Conservation (phyloP, 2,888 invertebrate genomes). For the Villa cingulata region DNA sequence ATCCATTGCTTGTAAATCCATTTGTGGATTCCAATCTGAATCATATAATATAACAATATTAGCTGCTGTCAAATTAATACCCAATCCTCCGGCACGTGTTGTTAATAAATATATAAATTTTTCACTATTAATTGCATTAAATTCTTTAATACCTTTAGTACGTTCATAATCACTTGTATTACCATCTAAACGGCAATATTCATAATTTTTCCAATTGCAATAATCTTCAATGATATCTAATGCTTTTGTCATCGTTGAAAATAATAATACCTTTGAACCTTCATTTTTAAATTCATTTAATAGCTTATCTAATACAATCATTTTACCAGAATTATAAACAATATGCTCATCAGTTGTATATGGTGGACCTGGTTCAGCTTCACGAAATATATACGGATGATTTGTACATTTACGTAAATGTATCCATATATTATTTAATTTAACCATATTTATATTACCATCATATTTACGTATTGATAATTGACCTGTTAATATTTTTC, state of each 20-base stretch:
- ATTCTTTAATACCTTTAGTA: conserved; percentile 81
- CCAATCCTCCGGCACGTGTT: conserved; percentile 87
- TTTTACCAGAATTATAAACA: conserved; percentile 85
- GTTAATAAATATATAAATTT: conserved; percentile 95
- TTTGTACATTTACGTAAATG: conserved; percentile 90
- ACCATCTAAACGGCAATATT: conserved; percentile 79
- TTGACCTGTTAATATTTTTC: conserved; percentile 91
- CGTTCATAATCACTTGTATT: conserved; percentile 90
- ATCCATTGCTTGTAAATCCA: conserved; percentile 88
- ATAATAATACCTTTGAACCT: conserved; percentile 76
- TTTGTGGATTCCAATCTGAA: conserved; percentile 96
- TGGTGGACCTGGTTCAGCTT: conserved; percentile 85
- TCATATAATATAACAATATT: conserved; percentile 90
- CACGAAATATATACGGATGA: conserved; percentile 93
- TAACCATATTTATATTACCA: conserved; percentile 87
- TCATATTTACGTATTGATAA: conserved; percentile 92
- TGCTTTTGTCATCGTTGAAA: conserved; percentile 88
- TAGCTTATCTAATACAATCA: conserved; percentile 83
- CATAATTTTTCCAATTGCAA: conserved; percentile 63
- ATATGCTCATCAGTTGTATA: conserved; percentile 88
- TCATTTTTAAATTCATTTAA: conserved; percentile 73
- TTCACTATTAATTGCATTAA: conserved; percentile 67
- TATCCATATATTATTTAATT: conserved; percentile 92
- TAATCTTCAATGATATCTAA: conserved; percentile 87
- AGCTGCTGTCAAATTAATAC: conserved; percentile 88